Conservation (phyloP, 1,140 invertebrate genomes). For the Pemphigus obesinymphae region DNA sequence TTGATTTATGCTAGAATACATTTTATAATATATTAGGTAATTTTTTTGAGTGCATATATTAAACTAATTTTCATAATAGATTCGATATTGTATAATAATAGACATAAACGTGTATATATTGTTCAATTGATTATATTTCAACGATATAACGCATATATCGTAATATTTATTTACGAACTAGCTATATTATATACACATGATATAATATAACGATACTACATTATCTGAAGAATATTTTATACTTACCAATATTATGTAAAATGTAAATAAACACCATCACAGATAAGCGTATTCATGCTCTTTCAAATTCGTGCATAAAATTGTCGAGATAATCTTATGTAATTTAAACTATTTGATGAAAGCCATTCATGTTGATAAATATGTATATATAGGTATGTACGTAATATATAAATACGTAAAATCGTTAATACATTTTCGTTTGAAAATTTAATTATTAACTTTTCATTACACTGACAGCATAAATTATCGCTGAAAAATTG, state of each 20-base stretch:
- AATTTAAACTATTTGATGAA: slow-evolving; percentile 4
- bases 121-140: neutral
- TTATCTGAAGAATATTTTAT: neutral
- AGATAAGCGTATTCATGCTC: neutral
- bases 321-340: neutral
- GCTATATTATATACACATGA: neutral
- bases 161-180: too few species aligned
- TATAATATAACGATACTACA: neutral
- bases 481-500: neutral
- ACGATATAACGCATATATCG: neutral
- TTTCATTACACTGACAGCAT: neutral
- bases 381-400: neutral
- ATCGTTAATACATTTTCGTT: neutral
- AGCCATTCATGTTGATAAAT: neutral
- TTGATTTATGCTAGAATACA: too few species aligned
- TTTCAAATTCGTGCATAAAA: slow-evolving; percentile 9
- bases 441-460: neutral
- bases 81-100: neutral
- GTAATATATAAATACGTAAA: neutral
- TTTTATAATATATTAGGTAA: too few species aligned
- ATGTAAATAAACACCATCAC: neutral
- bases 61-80: too few species aligned
- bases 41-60: too few species aligned
- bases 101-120: neutral
- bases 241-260: neutral